Evolutionary conservation across 1,140 invertebrate species (phyloP).

Genomic region (Tetragnatha versicolor): DNA sequence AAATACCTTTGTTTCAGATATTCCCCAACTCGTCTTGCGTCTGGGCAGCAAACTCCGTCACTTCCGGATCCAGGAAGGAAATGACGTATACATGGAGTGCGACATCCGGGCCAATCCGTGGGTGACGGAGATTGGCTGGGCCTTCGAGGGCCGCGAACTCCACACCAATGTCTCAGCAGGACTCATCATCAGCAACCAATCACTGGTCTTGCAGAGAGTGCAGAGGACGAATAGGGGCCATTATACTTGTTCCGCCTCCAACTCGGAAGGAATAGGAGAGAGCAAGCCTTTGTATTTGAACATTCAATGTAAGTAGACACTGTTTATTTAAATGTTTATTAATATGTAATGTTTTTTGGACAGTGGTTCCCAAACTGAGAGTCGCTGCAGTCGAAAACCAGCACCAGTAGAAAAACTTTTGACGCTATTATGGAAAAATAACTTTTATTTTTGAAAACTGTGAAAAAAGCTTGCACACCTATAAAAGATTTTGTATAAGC

Average conservation of each 20-base stretch:
- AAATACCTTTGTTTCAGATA: constrained; percentile 54
- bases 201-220: constrained; percentile 80
- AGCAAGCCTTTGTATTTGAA: constrained; percentile 81
- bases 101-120: constrained; percentile 69
- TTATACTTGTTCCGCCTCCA: constrained; percentile 86
- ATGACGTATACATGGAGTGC: constrained; percentile 69
- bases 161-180: constrained; percentile 73
- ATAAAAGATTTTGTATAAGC: no score
- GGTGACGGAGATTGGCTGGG: constrained; percentile 56
- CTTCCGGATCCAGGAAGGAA: constrained; percentile 66
- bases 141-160: constrained; percentile 54
- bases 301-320: constrained; percentile 85
- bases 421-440: no score
- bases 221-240: constrained; percentile 68
- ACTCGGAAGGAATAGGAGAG: constrained; percentile 85
- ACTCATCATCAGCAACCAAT: constrained; percentile 81
- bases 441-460: no score
- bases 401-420: no score
- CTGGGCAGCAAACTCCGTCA: constrained; percentile 60
- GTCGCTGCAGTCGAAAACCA: no score
- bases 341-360: neutral
- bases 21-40: constrained; percentile 58
- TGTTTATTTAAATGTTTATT: neutral
- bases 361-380: neutral
- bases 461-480: no score